Conservation (phyloP, 2,888 invertebrate genomes). For the Campoplex capitator region DNA sequence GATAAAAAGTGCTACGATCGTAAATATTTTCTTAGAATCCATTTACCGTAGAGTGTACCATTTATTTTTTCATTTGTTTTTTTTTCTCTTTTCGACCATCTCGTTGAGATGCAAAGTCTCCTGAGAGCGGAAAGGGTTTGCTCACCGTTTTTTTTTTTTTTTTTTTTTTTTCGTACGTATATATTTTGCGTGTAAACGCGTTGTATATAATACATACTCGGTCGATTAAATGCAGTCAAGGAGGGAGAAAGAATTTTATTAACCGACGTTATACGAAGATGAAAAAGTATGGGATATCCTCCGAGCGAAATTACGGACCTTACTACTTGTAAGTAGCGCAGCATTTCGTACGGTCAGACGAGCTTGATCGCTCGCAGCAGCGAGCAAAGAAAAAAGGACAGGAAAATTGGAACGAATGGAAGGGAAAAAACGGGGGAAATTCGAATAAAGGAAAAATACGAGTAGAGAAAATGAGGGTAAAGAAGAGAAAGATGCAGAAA, state of each 20-base stretch:
- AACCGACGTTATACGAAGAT: not conserved
- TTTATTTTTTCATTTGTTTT: not conserved
- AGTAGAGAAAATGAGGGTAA: slow-evolving; percentile 14
- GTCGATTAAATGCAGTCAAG: not conserved
- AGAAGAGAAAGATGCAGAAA: slow-evolving; percentile 29
- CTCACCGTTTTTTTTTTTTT: not conserved
- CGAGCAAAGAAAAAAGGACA: not conserved
- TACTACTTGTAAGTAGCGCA: slow-evolving; percentile 37
- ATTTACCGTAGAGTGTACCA: not conserved
- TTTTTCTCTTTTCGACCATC: not conserved
- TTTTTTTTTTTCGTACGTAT: not conserved
- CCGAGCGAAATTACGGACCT: not conserved
- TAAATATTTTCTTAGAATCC: not conserved
- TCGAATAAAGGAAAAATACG: not conserved
- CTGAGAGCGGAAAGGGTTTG: not conserved
- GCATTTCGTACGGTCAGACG: slow-evolving; percentile 4
- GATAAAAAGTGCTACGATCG: not conserved
- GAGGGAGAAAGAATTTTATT: slow-evolving; percentile 30
- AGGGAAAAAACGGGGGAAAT: not conserved
- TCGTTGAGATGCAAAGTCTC: not conserved
- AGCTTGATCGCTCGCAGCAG: slow-evolving; percentile 9
- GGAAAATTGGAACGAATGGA: not conserved
- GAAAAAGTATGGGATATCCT: not conserved
- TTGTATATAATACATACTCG: not conserved
- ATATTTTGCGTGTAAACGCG: slow-evolving; percentile 2